Conservation (phyloP, 2,797 vertebrate species). For the Oreochromis mossambicus region DNA sequence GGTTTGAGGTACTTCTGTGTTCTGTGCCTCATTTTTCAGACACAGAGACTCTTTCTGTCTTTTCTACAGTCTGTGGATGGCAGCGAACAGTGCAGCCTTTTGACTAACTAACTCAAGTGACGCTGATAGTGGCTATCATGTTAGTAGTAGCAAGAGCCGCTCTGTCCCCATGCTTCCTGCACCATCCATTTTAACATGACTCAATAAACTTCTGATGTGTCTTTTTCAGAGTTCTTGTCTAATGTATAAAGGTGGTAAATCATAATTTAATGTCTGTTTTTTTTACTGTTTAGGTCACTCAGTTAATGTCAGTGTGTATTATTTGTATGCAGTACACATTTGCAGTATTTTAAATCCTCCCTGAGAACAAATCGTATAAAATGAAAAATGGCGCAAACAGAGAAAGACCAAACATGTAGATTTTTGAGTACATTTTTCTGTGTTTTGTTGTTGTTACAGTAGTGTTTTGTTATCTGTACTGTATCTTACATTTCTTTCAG, state of each 20-base stretch:
- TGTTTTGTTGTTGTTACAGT: slow-evolving; percentile 1
- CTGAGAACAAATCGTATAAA: neutral
- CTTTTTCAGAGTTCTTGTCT: neutral
- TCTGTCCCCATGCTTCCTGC: neutral
- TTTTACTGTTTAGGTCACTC: neutral
- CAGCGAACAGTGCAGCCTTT: neutral
- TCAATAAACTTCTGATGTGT: neutral
- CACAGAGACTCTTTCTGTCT: neutral
- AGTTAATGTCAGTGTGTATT: neutral
- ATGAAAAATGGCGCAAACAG: neutral
- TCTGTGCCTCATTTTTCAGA: neutral
- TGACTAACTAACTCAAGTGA: neutral
- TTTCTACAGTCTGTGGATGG: neutral
- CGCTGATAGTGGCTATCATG: rapidly evolving
- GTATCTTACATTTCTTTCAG: slow-evolving; percentile 8
- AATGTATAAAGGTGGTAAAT: neutral
- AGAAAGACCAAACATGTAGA: neutral
- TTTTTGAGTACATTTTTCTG: slow-evolving; percentile 1
- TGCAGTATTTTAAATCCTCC: neutral
- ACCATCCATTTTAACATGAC: neutral
- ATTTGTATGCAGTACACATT: neutral
- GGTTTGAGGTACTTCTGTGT: neutral
- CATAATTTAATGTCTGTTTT: neutral
- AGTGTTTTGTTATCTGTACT: slow-evolving; percentile 38
- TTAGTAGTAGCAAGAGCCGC: neutral